Evolutionary conservation across 2,797 vertebrate species (phyloP).

Genomic region (Periophthalmus magnuspinnatus): DNA sequence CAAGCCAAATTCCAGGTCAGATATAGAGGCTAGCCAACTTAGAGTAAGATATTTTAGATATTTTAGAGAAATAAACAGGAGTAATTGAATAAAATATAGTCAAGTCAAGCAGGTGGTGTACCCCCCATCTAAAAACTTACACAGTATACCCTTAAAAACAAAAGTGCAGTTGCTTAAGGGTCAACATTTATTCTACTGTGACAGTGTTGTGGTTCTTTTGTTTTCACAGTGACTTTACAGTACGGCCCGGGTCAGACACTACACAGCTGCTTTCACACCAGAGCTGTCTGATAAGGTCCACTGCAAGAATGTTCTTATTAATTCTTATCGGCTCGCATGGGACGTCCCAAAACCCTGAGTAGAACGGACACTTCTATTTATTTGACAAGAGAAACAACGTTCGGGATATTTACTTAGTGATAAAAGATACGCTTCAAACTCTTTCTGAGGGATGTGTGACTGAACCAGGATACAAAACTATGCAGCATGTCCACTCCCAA

Average conservation of each 20-base stretch:
- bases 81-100: too few relatives aligned
- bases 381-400: constrained; percentile 42
- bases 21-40: too few relatives aligned
- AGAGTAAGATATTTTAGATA: too few relatives aligned
- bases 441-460: constrained; percentile 15
- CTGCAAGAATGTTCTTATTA: constrained; percentile 57
- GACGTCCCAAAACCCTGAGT: constrained; percentile 33
- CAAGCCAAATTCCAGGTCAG: too few relatives aligned
- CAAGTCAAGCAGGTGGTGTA: too few relatives aligned
- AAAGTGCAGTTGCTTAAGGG: constrained; percentile 18
- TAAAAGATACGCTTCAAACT: constrained; percentile 44
- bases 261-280: constrained; percentile 69
- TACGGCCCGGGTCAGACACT: constrained; percentile 48
- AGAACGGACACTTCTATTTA: constrained; percentile 38
- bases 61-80: too few relatives aligned
- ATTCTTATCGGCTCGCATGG: constrained; percentile 56
- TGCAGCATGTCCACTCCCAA: constrained; percentile 12
- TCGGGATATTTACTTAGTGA: constrained; percentile 51
- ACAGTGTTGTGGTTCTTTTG: constrained; percentile 46
- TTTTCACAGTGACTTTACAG: constrained; percentile 34
- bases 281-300: constrained; percentile 47
- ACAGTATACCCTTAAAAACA: background rate
- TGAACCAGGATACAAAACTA: constrained; percentile 16
- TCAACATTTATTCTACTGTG: constrained; percentile 59
- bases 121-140: background rate